Evolutionary conservation across 2,797 vertebrate species (phyloP).

Genomic region (Neosalanx taihuensis): DNA sequence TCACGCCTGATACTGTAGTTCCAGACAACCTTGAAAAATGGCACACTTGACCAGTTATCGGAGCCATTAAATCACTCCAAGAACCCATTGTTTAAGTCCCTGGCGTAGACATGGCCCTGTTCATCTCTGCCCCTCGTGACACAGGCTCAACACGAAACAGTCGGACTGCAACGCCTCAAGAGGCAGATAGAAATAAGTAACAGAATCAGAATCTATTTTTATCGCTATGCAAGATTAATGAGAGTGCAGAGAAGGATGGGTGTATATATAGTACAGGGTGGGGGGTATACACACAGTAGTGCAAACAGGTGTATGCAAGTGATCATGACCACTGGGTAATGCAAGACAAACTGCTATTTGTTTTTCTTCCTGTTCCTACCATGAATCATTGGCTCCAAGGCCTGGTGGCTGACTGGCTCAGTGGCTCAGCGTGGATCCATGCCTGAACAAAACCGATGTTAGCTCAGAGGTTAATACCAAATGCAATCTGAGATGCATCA

Average conservation of each 20-base stretch:
- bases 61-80: constrained; percentile 51
- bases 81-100: constrained; percentile 36
- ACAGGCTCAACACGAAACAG: constrained; percentile 37
- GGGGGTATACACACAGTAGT: too few relatives aligned
- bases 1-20: neutral
- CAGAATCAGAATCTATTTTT: too few relatives aligned
- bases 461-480: neutral
- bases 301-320: neutral
- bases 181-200: constrained; percentile 1
- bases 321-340: too few relatives aligned
- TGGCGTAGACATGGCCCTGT: constrained; percentile 52
- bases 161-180: constrained; percentile 41
- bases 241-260: too few relatives aligned
- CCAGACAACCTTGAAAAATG: neutral
- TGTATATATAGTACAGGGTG: too few relatives aligned
- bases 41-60: constrained; percentile 11
- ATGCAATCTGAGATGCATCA: neutral
- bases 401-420: neutral
- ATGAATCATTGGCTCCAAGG: neutral
- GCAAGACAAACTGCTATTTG: too few relatives aligned
- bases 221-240: too few relatives aligned
- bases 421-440: too few relatives aligned
- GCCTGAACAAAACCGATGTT: neutral
- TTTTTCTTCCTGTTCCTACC: neutral
- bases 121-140: constrained; percentile 44